These are phyloP conservation scores for Epinephelus cyanopodus DNA, from an alignment of 2,113 vertebrate species.

Conservation along the genomic window DNA sequence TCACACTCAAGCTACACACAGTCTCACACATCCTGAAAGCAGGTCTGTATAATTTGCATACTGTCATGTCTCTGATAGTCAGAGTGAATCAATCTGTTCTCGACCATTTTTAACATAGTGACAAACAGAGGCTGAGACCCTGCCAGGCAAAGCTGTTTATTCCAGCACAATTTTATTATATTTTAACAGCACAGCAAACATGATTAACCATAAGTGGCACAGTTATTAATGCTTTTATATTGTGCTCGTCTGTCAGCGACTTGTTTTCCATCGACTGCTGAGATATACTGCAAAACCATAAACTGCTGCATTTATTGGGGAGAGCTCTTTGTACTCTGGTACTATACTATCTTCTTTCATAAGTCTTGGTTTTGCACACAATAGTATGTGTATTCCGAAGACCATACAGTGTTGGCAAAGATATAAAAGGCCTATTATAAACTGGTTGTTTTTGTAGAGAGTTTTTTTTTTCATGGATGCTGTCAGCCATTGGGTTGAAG, in stretches of 20 bases:
- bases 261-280: slow-evolving; percentile 45
- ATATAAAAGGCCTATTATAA: slow-evolving; percentile 68
- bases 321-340: slow-evolving; percentile 30
- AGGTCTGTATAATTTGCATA: slow-evolving; percentile 41
- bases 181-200: slow-evolving; percentile 50
- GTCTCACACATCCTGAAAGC: slow-evolving; percentile 30
- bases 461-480: slow-evolving; percentile 43
- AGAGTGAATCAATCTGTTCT: slow-evolving; percentile 28
- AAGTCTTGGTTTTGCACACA: slow-evolving; percentile 56
- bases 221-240: slow-evolving; percentile 56
- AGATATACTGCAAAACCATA: slow-evolving; percentile 47
- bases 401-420: slow-evolving; percentile 55
- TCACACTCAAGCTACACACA: slow-evolving; percentile 35
- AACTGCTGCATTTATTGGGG: slow-evolving; percentile 48
- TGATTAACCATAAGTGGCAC: slow-evolving; percentile 59
- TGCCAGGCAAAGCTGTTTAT: slow-evolving; percentile 47
- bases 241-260: slow-evolving; percentile 44
- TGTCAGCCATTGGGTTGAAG: slow-evolving; percentile 68
- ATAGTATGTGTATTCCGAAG: slow-evolving; percentile 53
- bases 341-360: slow-evolving; percentile 57
- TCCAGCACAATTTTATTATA: slow-evolving; percentile 36
- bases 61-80: slow-evolving; percentile 33
- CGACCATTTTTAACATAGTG: slow-evolving; percentile 35
- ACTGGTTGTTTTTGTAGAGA: slow-evolving; percentile 61
- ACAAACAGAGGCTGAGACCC: slow-evolving; percentile 22